Evolutionary conservation across 2,797 vertebrate species (phyloP).

Genomic region (Gymnocypris eckloni): DNA sequence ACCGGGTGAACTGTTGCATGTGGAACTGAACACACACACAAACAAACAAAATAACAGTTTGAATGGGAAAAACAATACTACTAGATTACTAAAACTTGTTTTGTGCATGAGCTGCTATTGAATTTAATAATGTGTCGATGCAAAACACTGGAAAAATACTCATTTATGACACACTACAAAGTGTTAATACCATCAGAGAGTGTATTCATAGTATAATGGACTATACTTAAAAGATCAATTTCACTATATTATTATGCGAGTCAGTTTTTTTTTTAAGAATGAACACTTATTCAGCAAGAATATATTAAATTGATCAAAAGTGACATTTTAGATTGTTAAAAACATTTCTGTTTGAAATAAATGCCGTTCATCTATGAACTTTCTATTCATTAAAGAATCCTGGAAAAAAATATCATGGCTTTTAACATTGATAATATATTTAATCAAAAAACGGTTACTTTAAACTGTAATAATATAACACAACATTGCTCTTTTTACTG

Average conservation of each 20-base stretch:
- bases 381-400: not conserved
- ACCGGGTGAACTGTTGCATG: conserved; percentile 89
- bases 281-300: not conserved
- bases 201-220: not conserved
- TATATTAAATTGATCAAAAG: not conserved
- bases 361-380: not conserved
- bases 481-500: not conserved
- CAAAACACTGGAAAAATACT: not conserved
- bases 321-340: not conserved
- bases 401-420: not conserved
- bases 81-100: not conserved
- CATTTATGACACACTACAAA: not conserved
- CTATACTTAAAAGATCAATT: not conserved
- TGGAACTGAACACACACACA: conserved; percentile 71
- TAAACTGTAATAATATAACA: not conserved
- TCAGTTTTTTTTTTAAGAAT: not conserved
- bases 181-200: no score
- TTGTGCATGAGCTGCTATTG: not conserved
- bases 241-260: no score
- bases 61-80: not conserved
- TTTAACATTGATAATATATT: not conserved
- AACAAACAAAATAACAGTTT: not conserved
- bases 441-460: not conserved
- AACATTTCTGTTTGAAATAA: not conserved
- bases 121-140: not conserved